phyloP scores from a whole-genome alignment of 1,140 invertebrate genomes.

The Drosophila mayri region DNA sequence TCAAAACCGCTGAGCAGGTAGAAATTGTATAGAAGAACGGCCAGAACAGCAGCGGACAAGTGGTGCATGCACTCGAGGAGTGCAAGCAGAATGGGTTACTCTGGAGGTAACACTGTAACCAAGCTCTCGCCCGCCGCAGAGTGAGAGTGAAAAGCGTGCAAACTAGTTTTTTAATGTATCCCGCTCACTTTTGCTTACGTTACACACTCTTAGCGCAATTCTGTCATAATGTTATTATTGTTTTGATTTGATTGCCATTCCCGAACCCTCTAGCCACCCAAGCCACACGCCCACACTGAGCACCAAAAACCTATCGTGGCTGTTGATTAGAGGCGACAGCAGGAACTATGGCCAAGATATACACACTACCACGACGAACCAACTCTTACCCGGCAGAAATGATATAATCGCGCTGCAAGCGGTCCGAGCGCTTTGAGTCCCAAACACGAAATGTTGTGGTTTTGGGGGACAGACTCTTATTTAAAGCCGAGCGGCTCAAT shows the following conservation, averaged over 20 bases:
- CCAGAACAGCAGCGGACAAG: slow-evolving; percentile 10
- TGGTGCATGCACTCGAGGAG: slow-evolving; percentile 19
- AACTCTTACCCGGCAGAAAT: slow-evolving; percentile 50
- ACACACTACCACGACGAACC: background rate
- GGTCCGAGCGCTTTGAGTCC: slow-evolving; percentile 39
- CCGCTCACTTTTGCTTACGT: slow-evolving; percentile 61
- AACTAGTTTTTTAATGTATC: slow-evolving; percentile 56
- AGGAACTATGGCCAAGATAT: slow-evolving; percentile 4
- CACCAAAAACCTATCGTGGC: background rate
- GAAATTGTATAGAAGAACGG: slow-evolving; percentile 7
- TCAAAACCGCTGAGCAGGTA: slow-evolving; percentile 45
- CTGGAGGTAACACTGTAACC: slow-evolving; percentile 9
- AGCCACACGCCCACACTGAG: slow-evolving; percentile 5
- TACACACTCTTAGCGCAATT: slow-evolving; percentile 17
- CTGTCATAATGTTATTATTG: slow-evolving; percentile 10
- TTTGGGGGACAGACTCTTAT: slow-evolving; percentile 51
- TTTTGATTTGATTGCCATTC: slow-evolving; percentile 9
- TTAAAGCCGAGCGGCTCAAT: slow-evolving; percentile 51
- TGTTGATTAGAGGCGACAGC: slow-evolving; percentile 22
- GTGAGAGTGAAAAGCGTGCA: slow-evolving; percentile 45
- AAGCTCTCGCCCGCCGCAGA: slow-evolving; percentile 9
- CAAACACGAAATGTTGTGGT: slow-evolving; percentile 56
- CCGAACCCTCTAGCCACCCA: background rate
- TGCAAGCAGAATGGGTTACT: background rate
- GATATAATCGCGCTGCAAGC: slow-evolving; percentile 10